Percentiles rank a stretch among this genome's conserved stretches.
phyloP scores from a whole-genome alignment of 2,888 invertebrate genomes.

The Lacanobia wlatinum region DNA sequence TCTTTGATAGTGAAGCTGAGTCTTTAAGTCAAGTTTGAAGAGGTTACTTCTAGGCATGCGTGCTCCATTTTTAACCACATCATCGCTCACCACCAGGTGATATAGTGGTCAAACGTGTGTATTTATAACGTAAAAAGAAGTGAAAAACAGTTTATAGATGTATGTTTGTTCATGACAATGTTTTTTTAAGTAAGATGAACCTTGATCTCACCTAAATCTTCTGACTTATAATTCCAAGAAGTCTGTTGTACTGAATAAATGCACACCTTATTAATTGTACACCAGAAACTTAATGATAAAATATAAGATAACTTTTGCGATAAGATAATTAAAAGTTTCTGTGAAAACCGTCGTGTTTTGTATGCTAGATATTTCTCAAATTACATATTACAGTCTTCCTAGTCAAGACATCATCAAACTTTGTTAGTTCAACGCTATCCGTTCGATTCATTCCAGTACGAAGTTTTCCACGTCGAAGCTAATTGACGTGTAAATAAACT shows the following conservation, averaged over 20 bases:
- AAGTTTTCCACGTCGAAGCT: not conserved
- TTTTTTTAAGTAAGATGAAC: too few species aligned
- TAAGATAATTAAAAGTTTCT: slow-evolving; percentile 10
- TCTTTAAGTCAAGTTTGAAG: too few species aligned
- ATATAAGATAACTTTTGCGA: not conserved
- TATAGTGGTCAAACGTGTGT: too few species aligned
- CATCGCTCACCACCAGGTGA: too few species aligned
- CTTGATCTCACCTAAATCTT: too few species aligned
- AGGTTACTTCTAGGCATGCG: too few species aligned
- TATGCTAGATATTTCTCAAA: not conserved
- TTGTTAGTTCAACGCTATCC: not conserved
- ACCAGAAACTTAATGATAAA: not conserved
- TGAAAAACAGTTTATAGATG: too few species aligned
- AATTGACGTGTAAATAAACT: too few species aligned
- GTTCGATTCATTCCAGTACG: not conserved
- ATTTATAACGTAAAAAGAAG: too few species aligned
- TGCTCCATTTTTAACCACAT: too few species aligned
- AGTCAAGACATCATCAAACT: not conserved
- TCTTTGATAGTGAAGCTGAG: not conserved
- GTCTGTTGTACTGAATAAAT: not conserved
- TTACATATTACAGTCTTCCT: not conserved
- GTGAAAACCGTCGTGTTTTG: not conserved
- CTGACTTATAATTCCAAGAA: too few species aligned
- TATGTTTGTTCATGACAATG: too few species aligned
- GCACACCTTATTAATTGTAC: not conserved